Evolutionary conservation across 2,888 invertebrate species (phyloP).

Genomic region (Harpalus rufipes): DNA sequence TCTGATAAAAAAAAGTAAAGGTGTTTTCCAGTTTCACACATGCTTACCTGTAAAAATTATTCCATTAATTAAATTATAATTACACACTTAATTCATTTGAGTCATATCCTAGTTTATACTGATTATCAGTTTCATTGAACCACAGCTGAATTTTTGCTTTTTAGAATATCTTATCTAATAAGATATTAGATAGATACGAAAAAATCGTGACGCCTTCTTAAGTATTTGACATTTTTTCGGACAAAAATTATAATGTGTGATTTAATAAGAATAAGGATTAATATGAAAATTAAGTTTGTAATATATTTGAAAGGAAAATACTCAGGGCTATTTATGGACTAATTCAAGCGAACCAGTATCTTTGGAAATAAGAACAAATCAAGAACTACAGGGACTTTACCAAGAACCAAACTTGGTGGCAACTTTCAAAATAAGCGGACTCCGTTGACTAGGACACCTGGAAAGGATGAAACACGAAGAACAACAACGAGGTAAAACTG

Average conservation of each 20-base stretch:
- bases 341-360: too few relatives aligned
- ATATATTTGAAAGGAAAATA: too few relatives aligned
- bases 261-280: too few relatives aligned
- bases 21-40: neutral
- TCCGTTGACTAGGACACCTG: too few relatives aligned
- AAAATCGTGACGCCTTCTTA: neutral
- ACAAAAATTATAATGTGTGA: neutral
- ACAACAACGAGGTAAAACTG: too few relatives aligned
- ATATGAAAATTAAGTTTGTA: too few relatives aligned
- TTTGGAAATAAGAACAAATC: too few relatives aligned
- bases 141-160: neutral
- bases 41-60: neutral
- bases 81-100: neutral
- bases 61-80: neutral
- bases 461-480: too few relatives aligned
- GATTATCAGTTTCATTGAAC: slow-evolving; percentile 10
- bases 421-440: too few relatives aligned
- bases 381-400: too few relatives aligned
- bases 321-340: too few relatives aligned
- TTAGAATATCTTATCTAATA: slow-evolving; percentile 20
- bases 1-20: neutral
- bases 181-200: neutral
- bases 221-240: neutral
- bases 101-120: neutral
- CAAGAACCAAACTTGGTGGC: too few relatives aligned